Percentiles rank a stretch among this genome's conserved stretches.
These are phyloP conservation scores for Harlomillsia oculata DNA, from an alignment of 1,140 invertebrate genomes.

Conservation along the genomic window DNA sequence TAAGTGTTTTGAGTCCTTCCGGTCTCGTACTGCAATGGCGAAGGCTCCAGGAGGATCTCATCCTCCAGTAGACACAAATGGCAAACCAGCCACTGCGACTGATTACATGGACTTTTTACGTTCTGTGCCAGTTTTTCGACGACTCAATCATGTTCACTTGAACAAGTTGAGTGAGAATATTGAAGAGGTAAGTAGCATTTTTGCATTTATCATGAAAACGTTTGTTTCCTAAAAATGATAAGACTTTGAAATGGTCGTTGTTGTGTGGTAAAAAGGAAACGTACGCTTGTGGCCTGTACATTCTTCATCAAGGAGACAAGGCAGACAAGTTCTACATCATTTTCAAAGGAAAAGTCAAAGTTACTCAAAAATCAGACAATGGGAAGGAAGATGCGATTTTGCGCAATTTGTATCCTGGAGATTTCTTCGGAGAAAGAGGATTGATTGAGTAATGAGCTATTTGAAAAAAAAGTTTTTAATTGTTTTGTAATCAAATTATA, in stretches of 20 bases:
- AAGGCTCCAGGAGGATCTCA: too few relatives aligned
- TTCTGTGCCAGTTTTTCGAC: constrained; percentile 95
- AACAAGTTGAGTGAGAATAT: constrained; percentile 96
- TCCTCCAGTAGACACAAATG: too few relatives aligned
- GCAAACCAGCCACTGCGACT: too few relatives aligned
- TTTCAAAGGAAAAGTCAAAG: constrained; percentile 83
- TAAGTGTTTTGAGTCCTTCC: constrained; percentile 98
- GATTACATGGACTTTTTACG: constrained; percentile 97
- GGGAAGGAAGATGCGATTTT: constrained; percentile 76
- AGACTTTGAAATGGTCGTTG: neutral
- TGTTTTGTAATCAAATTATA: neutral
- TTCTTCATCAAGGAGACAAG: constrained; percentile 92
- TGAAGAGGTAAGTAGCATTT: constrained; percentile 63
- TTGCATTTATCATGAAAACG: too few relatives aligned
- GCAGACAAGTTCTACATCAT: constrained; percentile 99
- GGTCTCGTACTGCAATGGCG: constrained; percentile 88
- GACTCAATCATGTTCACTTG: constrained; percentile 85
- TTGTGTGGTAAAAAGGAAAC: constrained; percentile 47
- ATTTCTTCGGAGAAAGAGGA: constrained; percentile 96
- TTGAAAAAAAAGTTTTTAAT: neutral
- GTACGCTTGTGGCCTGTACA: constrained; percentile 92
- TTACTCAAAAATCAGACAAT: constrained; percentile 72
- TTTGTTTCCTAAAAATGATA: too few relatives aligned
- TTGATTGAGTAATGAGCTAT: constrained; percentile 68
- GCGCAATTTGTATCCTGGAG: constrained; percentile 74